Evolutionary conservation across 2,113 vertebrate genomes (phyloP).

Genomic region (Stegostoma tigrinum): DNA sequence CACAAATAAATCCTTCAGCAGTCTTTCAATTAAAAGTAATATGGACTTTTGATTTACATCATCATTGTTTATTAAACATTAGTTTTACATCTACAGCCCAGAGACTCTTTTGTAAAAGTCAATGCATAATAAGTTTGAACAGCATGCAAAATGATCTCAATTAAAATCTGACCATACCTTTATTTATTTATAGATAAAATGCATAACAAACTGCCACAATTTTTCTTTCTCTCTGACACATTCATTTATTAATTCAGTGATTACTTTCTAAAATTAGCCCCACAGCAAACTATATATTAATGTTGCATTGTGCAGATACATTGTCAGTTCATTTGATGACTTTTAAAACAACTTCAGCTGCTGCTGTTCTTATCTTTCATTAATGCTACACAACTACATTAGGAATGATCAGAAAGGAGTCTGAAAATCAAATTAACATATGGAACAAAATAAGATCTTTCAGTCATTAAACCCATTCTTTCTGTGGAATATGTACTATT

Average conservation of each 20-base stretch:
- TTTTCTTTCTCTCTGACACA: background rate
- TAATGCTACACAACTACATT: background rate
- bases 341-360: background rate
- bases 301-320: background rate
- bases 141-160: slow-evolving; percentile 26
- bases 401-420: background rate
- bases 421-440: background rate
- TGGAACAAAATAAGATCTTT: background rate
- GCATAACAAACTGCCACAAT: slow-evolving; percentile 8
- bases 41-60: slow-evolving; percentile 33
- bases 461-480: too few species aligned
- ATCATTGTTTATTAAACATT: slow-evolving; percentile 21
- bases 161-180: background rate
- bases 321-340: background rate
- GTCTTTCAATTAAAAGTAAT: slow-evolving; percentile 30
- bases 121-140: slow-evolving; percentile 21
- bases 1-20: background rate
- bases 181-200: slow-evolving; percentile 16
- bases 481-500: too few species aligned
- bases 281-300: background rate
- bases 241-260: slow-evolving; percentile 1
- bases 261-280: slow-evolving; percentile 12
- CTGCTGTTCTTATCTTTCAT: background rate
- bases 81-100: slow-evolving; percentile 23
- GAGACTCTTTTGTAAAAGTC: background rate